Conservation (phyloP, 2,113 vertebrate species). For the Phyllostomus discolor region DNA sequence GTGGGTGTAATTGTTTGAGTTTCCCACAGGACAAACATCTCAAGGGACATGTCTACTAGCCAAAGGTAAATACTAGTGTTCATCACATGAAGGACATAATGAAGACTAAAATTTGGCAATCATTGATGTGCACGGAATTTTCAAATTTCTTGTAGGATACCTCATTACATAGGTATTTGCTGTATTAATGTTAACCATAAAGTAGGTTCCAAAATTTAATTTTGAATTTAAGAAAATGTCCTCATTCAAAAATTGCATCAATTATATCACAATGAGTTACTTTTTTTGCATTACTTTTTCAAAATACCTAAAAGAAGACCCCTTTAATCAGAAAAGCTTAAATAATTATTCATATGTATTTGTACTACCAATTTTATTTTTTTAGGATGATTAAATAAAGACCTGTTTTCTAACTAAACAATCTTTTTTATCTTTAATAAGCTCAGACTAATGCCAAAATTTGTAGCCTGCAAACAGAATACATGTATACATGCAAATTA, state of each 20-base stretch:
- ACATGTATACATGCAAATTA: background rate
- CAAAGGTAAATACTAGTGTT: background rate
- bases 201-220: background rate
- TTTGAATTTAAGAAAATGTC: background rate
- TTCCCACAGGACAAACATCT: background rate
- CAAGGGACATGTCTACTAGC: background rate
- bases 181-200: background rate
- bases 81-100: background rate
- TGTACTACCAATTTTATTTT: background rate
- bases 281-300: background rate
- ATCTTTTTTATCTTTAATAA: constrained; percentile 41
- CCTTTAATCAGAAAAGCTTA: background rate
- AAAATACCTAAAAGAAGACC: background rate
- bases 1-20: background rate
- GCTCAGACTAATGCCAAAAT: constrained; percentile 17
- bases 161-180: background rate
- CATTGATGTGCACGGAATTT: background rate
- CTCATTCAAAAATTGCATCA: background rate
- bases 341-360: background rate
- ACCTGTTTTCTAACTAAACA: background rate
- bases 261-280: background rate
- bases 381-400: background rate
- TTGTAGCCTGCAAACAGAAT: constrained; percentile 19
- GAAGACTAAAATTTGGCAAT: background rate
- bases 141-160: background rate